phyloP scores from a whole-genome alignment of 2,113 vertebrate species.

The Corydoras sp. region DNA sequence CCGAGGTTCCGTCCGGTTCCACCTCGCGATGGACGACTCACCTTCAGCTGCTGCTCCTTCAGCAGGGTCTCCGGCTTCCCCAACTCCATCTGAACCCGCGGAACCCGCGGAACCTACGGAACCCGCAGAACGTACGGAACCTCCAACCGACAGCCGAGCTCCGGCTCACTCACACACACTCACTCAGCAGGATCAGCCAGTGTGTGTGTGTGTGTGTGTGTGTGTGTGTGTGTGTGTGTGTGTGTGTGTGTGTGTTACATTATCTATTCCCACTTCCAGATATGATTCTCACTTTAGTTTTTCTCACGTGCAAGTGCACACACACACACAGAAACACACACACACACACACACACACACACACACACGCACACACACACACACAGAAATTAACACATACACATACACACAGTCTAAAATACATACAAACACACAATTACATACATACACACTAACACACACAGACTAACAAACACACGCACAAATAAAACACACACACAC shows the following conservation, averaged over 20 bases:
- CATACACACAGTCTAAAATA: no score
- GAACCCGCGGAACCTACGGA: no score
- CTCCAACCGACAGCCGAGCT: slow-evolving; percentile 37
- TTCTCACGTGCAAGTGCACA: background rate
- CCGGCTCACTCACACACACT: background rate
- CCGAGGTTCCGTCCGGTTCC: no score
- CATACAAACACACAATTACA: no score
- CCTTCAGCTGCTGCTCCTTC: slow-evolving; percentile 65
- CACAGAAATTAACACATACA: no score
- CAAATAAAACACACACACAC: no score
- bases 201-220: background rate
- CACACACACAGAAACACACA: background rate
- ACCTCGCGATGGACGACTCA: slow-evolving; percentile 39
- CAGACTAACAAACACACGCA: no score
- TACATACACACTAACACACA: no score
- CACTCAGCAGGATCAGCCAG: slow-evolving; percentile 1
- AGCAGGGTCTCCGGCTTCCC: slow-evolving; percentile 50
- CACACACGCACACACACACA: slow-evolving; percentile 1
- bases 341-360: background rate
- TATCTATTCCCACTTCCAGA: slow-evolving; percentile 26
- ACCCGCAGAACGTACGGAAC: no score
- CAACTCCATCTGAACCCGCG: slow-evolving; percentile 60
- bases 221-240: slow-evolving; percentile 2
- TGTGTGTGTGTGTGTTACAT: background rate
- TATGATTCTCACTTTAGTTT: slow-evolving; percentile 9